Base-by-base conservation (phyloP, 2,888 invertebrate species). In the Augiades crinisus region DNA sequence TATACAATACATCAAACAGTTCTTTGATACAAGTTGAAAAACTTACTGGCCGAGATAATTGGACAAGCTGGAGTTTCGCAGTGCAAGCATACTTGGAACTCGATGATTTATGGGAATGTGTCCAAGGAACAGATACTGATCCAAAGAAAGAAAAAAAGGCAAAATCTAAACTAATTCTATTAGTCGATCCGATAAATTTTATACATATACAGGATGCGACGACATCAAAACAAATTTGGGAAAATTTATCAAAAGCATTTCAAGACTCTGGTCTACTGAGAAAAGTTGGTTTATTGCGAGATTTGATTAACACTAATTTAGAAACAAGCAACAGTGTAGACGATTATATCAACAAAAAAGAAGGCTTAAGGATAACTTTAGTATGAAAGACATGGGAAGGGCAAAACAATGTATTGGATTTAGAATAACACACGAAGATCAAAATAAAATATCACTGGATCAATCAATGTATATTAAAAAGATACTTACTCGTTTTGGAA, bases 391-490 rank as follows among this genome's bases (percentile, higher is more conserved):
- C 46, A 10, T 55, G 8, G 54, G 56, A 16, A 31, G 19, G 27
- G 49, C 45, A 12, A 47, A 30, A 7, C 54, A 57, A 21, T 52
- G 52, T 52, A 33, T 57, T 33, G 53, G 56, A 3, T 37, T 56
- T 19, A 46, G 43, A n/a, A 53, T 56, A 31, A 47, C 47, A 4
- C 19, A 19, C 14, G 34, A 34, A 46, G 38, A 24, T 44, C 24
- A 12, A 21, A 47, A 38, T 10, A 49, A 19, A 14, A 10, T 56
- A 22, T 31, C 36, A 36, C 6, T 53, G 12, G 56, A 56, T 47
- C 56, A 53, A 33, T 49, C 49, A 10, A 56, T 49, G 31, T 53
- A 56, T n/a, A 56, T 53, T 14, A 55, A 33, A 13, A 40, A 56
- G 13, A 50, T 56, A 30, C 17, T 53, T 17, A 8, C 7, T 22